Evolutionary conservation across 2,888 invertebrate genomes (phyloP), one percentile per base, ranked within the genome.

Genomic region (Pristionchus entomophagus): DNA sequence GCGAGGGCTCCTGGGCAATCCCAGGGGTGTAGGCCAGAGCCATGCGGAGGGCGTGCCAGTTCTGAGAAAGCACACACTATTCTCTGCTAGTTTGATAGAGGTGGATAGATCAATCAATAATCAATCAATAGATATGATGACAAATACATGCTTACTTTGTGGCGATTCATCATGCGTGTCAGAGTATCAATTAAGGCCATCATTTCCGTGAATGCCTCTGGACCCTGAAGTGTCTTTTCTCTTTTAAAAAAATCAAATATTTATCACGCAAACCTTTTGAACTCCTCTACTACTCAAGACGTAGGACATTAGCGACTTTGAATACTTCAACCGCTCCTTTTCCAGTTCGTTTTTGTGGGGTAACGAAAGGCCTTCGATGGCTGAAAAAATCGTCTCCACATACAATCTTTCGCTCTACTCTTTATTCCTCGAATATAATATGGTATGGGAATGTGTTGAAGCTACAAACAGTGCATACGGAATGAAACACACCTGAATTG

Each of bases 231-330:
- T n/a, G n/a, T n/a, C n/a, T n/a, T n/a, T n/a, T 45, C 6, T 56
- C 22, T 14, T 56, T 56, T 8, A 5, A 17, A 22, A 14, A 8
- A 56, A 22, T 56, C 19, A 56, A 45, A 45, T 6, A 10, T 14
- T 45, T 45, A 14, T 45, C 45, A 45, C 45, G 45, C 45, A n/a
- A n/a, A 82, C 82, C 82, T 59, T 45, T 38, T 38, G 4, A 29
- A 3, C n/a, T 17, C 59, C 82, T 17, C 82, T 22, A 2, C 82
- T 26, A 17, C 3, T 14, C 56, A 82, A 22, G 3, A 56, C 53
- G 59, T 82, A 82, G 0, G 59, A 82, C 41, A 82, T 59, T n/a
- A 82, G 26, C 26, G 82, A 82, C 17, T 59, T 82, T 6, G 82
- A 19, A 51, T 38, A 82, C 41, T 56, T 82, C 59, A 29, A 14